These are phyloP conservation scores for Crotophaga sulcirostris DNA, from an alignment of 2,113 vertebrate species.

Conservation along the genomic window DNA sequence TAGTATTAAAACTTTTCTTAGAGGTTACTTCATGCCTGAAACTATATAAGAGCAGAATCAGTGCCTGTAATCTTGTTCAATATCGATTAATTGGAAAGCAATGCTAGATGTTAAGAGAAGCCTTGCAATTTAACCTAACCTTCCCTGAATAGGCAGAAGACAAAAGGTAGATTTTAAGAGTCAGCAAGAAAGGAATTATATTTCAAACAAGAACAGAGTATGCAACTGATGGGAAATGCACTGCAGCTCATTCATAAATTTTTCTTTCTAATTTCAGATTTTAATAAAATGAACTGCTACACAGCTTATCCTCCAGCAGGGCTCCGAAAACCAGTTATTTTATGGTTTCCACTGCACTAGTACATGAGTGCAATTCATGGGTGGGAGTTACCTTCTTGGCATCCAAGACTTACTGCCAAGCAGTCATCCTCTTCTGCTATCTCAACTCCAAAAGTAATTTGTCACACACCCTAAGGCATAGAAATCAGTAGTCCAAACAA, in stretches of 20 bases:
- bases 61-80: neutral
- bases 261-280: neutral
- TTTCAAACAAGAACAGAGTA: neutral
- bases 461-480: neutral
- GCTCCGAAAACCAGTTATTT: neutral
- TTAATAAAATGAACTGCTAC: neutral
- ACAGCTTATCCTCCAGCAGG: neutral
- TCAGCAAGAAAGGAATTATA: neutral
- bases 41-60: neutral
- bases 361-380: neutral
- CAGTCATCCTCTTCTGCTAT: neutral
- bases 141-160: neutral
- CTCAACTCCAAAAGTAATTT: neutral
- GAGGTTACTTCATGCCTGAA: neutral
- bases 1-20: neutral
- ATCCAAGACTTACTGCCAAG: neutral
- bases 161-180: neutral
- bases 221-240: neutral
- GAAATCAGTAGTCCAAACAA: neutral
- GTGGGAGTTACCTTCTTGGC: neutral
- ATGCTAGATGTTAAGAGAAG: neutral
- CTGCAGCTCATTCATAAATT: neutral
- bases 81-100: neutral
- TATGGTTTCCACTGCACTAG: neutral
- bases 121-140: neutral